These are phyloP conservation scores for Hypselothyrea guttata DNA, from an alignment of 2,888 invertebrate species.

Conservation along the genomic window DNA sequence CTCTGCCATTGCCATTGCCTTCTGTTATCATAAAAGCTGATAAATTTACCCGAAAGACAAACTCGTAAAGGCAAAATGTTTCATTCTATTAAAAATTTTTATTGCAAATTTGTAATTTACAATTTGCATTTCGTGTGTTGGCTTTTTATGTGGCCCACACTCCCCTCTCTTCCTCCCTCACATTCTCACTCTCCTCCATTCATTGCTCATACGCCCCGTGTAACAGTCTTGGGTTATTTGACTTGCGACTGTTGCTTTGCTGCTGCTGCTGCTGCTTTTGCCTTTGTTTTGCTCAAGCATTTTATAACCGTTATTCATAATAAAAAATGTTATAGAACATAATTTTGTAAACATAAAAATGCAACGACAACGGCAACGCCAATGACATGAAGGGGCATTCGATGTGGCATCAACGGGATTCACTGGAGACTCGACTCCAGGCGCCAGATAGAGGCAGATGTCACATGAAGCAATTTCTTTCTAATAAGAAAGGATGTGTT, in stretches of 20 bases:
- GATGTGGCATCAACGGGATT: slow-evolving; percentile 16
- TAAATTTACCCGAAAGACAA: slow-evolving; percentile 73
- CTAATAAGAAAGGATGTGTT: slow-evolving; percentile 66
- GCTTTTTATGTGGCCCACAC: slow-evolving; percentile 54
- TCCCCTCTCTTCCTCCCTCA: neutral
- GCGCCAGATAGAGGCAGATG: slow-evolving; percentile 19
- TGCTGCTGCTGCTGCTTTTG: slow-evolving; percentile 15
- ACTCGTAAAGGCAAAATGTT: slow-evolving; percentile 79
- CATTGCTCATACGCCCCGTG: slow-evolving; percentile 32
- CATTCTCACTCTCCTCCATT: neutral
- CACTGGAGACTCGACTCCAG: slow-evolving; percentile 4
- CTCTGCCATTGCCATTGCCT: neutral
- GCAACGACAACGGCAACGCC: slow-evolving; percentile 65
- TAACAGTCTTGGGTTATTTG: slow-evolving; percentile 44
- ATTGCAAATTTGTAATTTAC: slow-evolving; percentile 82
- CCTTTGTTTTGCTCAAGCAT: slow-evolving; percentile 60
- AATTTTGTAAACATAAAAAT: slow-evolving; percentile 79
- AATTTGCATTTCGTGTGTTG: slow-evolving; percentile 80
- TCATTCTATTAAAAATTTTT: slow-evolving; percentile 81
- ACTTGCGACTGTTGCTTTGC: slow-evolving; percentile 68
- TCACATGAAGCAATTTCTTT: slow-evolving; percentile 65
- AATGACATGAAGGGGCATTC: slow-evolving; percentile 29
- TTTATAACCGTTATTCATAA: slow-evolving; percentile 78
- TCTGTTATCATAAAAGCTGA: slow-evolving; percentile 74
- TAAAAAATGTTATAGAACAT: slow-evolving; percentile 79